Percentiles rank a stretch among this genome's conserved stretches.
phyloP scores from a whole-genome alignment of 2,113 vertebrate genomes.

The Sebastes fasciatus region DNA sequence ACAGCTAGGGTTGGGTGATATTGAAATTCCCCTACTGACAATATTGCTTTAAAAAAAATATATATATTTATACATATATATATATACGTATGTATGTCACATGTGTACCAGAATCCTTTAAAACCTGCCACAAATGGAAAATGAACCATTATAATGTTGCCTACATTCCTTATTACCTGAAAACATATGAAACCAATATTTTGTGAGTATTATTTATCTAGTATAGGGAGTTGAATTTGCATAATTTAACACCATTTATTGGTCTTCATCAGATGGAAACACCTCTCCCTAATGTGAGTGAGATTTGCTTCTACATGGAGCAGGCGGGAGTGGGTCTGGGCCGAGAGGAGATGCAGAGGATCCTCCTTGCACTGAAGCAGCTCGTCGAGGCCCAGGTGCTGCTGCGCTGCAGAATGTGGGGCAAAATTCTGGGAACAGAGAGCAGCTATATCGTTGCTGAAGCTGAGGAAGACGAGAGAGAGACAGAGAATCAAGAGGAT shows the following conservation, averaged over 20 bases:
- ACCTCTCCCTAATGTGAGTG: conserved; percentile 89
- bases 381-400: conserved; percentile 86
- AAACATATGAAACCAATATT: background rate
- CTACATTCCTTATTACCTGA: background rate
- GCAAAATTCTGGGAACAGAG: conserved; percentile 91
- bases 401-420: conserved; percentile 92
- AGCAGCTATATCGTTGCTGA: conserved; percentile 93
- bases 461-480: conserved; percentile 89
- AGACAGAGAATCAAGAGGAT: conserved; percentile 84
- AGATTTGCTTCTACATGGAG: conserved; percentile 92
- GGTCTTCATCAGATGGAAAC: conserved; percentile 82
- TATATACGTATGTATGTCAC: too few species aligned
- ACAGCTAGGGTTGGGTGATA: too few species aligned
- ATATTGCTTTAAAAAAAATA: too few species aligned
- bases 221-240: background rate
- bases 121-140: background rate
- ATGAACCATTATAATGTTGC: background rate
- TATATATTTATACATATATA: too few species aligned
- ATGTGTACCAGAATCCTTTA: too few species aligned
- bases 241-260: background rate
- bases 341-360: conserved; percentile 89
- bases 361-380: conserved; percentile 92
- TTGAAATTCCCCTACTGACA: too few species aligned
- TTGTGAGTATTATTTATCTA: background rate
- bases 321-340: conserved; percentile 91